Percentiles rank a stretch among this genome's conserved stretches.
Evolutionary conservation across 2,797 vertebrate species (phyloP).

Genomic region (Gobionotothen gibberifrons): DNA sequence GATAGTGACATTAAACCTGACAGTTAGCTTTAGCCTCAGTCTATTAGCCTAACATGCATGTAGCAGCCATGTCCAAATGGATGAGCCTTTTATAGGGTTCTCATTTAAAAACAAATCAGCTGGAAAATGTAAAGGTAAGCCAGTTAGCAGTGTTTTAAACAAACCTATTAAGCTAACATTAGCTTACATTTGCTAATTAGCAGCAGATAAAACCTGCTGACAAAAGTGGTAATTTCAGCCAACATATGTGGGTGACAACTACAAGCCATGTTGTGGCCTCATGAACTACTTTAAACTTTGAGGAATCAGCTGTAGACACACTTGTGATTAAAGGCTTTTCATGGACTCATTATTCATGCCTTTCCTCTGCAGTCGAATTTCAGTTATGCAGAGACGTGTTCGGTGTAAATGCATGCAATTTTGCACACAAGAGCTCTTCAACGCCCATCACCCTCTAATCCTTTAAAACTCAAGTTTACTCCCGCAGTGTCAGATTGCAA

Average conservation of each 20-base stretch:
- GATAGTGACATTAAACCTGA: neutral
- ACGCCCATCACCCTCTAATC: neutral
- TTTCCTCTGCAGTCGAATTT: constrained; percentile 15
- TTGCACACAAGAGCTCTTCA: constrained; percentile 5
- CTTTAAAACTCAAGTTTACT: constrained; percentile 8
- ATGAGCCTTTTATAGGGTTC: neutral
- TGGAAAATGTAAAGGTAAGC: neutral
- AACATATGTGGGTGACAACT: too few species aligned
- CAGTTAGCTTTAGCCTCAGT: neutral
- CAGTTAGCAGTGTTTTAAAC: neutral
- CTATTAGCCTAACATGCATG: neutral
- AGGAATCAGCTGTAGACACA: constrained; percentile 3
- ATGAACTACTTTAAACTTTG: neutral
- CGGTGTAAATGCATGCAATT: constrained; percentile 7
- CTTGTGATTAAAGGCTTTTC: constrained; percentile 18
- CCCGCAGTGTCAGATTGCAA: constrained; percentile 13
- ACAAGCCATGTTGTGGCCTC: neutral
- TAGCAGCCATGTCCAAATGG: neutral
- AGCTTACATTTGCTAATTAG: neutral
- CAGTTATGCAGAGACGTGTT: neutral
- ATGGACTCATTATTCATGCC: constrained; percentile 11
- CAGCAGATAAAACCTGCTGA: neutral
- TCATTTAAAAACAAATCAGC: neutral
- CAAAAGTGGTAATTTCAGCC: neutral
- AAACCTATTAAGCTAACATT: neutral